Conservation (phyloP, 2,113 vertebrate genomes). For the Ibidorhyncha struthersii region DNA sequence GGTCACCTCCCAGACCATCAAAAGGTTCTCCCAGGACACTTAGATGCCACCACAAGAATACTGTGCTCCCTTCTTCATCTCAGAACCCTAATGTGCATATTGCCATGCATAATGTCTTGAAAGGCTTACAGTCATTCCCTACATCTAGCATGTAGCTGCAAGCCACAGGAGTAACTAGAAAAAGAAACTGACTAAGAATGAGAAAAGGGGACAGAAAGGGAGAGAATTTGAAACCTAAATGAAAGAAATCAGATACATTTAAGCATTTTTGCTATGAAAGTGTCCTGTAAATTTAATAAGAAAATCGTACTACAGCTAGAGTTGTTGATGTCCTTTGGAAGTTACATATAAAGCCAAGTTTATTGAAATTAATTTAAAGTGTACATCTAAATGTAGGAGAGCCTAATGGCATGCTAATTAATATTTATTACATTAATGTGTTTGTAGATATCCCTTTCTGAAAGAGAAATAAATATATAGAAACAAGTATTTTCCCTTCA, state of each 20-base stretch:
- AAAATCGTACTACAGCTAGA: not conserved
- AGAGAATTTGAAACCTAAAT: not conserved
- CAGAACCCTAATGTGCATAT: not conserved
- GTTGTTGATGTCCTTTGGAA: not conserved
- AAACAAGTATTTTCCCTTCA: not conserved
- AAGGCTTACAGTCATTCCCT: not conserved
- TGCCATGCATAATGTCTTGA: not conserved
- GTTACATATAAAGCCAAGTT: not conserved
- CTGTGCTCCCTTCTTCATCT: not conserved
- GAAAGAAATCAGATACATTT: not conserved
- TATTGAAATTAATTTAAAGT: not conserved
- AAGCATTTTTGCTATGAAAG: not conserved
- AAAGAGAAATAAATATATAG: not conserved
- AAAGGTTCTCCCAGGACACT: not conserved
- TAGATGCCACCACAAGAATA: not conserved
- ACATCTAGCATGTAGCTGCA: not conserved
- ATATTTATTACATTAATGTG: not conserved
- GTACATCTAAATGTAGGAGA: not conserved
- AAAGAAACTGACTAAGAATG: not conserved
- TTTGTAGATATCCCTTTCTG: not conserved
- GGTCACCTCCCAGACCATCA: not conserved
- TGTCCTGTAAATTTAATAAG: not conserved
- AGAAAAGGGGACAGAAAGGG: not conserved
- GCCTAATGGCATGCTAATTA: not conserved
- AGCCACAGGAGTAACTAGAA: not conserved